Percentiles rank a stretch among this genome's conserved stretches.
These are phyloP conservation scores for Ictalurus furcatus DNA, from an alignment of 2,113 vertebrate genomes.

Conservation along the genomic window DNA sequence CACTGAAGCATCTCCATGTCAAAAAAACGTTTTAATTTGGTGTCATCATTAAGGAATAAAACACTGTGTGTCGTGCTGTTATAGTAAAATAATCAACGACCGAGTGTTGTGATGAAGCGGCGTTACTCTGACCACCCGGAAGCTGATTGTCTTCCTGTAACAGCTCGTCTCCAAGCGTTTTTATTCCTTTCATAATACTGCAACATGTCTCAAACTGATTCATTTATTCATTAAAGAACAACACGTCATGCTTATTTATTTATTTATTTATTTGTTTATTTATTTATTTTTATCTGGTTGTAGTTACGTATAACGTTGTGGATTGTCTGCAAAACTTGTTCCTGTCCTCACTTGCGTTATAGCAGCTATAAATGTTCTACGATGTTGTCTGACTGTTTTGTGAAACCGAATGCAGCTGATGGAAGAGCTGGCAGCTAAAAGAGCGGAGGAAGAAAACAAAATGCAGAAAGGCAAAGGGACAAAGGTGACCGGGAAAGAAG, in stretches of 20 bases:
- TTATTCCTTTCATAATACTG: too few relatives aligned
- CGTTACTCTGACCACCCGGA: neutral
- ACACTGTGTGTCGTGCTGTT: neutral
- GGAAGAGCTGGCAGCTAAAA: constrained; percentile 75
- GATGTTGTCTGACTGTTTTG: neutral
- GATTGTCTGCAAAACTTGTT: neutral
- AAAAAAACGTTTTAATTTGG: too few relatives aligned
- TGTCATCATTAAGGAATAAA: neutral
- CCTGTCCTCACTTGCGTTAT: neutral
- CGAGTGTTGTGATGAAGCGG: neutral
- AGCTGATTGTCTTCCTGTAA: neutral
- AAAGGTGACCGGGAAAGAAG: constrained; percentile 59
- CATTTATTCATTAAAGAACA: neutral
- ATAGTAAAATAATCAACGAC: neutral
- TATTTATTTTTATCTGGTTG: neutral
- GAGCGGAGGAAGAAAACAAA: constrained; percentile 74
- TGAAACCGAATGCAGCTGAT: constrained; percentile 69
- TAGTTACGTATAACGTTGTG: neutral
- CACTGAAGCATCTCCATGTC: too few relatives aligned
- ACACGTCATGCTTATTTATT: too few relatives aligned
- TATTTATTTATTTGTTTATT: too few relatives aligned
- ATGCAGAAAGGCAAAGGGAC: constrained; percentile 65
- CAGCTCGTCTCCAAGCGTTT: too few relatives aligned
- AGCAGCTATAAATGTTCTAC: neutral
- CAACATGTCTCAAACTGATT: neutral